Percentiles rank a stretch among this genome's conserved stretches.
These are phyloP conservation scores for Diadromus collaris DNA, from an alignment of 2,888 invertebrate genomes.

Conservation along the genomic window DNA sequence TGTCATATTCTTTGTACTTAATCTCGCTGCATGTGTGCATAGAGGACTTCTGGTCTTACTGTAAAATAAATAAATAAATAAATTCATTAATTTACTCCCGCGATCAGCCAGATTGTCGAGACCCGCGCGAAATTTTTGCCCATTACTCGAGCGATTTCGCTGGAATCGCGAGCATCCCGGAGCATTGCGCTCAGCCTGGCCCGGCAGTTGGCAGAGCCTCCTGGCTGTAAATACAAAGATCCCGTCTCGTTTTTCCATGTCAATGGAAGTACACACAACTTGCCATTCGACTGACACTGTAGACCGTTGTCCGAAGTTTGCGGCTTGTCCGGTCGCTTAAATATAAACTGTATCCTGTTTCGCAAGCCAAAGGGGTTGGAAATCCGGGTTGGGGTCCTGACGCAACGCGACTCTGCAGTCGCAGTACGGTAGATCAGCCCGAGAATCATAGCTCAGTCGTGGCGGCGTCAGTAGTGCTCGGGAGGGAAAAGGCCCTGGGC, in stretches of 20 bases:
- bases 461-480: constrained; percentile 61
- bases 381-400: constrained; percentile 28
- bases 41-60: too few species aligned
- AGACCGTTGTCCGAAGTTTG: constrained; percentile 39
- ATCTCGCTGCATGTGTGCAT: too few species aligned
- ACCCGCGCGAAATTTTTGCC: too few species aligned
- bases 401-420: constrained; percentile 36
- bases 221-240: constrained; percentile 16
- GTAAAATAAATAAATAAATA: too few species aligned
- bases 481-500: constrained; percentile 34
- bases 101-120: too few species aligned
- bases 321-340: constrained; percentile 50
- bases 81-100: too few species aligned
- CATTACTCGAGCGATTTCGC: not conserved
- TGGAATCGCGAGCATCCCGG: not conserved
- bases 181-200: not conserved
- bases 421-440: constrained; percentile 71
- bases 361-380: constrained; percentile 30
- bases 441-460: constrained; percentile 76
- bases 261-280: constrained; percentile 29
- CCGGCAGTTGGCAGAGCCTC: not conserved
- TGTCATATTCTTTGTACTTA: too few species aligned
- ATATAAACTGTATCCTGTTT: constrained; percentile 32
- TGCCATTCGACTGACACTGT: constrained; percentile 19
- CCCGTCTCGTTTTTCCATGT: not conserved